These are phyloP conservation scores for Trichechus manatus DNA, from an alignment of 2,113 vertebrate genomes.

Conservation along the genomic window DNA sequence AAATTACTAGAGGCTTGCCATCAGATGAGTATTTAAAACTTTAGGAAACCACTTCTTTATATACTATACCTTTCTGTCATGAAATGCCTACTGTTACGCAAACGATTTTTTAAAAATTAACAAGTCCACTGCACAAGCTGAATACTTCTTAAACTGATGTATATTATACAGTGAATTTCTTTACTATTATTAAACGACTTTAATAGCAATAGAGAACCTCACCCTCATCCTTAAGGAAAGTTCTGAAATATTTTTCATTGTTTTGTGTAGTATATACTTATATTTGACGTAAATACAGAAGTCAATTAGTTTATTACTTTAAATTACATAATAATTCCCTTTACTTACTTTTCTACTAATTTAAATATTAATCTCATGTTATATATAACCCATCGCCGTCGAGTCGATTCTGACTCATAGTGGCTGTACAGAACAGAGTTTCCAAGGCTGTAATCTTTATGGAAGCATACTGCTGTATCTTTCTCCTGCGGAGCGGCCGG, in stretches of 20 bases:
- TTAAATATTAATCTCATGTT: not conserved
- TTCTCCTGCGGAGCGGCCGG: not conserved
- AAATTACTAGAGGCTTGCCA: not conserved
- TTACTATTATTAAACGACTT: slow-evolving; percentile 34
- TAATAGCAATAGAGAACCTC: slow-evolving; percentile 31
- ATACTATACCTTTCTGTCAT: not conserved
- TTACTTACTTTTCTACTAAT: slow-evolving; percentile 24
- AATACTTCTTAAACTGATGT: slow-evolving; percentile 12
- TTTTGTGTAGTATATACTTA: not conserved
- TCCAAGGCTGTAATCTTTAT: not conserved
- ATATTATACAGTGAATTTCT: not conserved
- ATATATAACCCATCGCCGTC: not conserved
- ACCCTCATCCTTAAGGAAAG: not conserved
- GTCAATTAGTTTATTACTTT: not conserved
- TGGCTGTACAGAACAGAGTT: not conserved
- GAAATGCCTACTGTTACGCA: slow-evolving; percentile 36
- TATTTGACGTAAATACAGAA: slow-evolving; percentile 9
- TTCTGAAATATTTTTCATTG: slow-evolving; percentile 45
- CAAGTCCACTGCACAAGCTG: not conserved
- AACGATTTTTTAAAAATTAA: slow-evolving; percentile 54
- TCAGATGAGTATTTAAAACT: slow-evolving; percentile 44
- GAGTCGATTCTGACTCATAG: not conserved
- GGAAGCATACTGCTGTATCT: not conserved
- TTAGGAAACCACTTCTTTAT: slow-evolving; percentile 24
- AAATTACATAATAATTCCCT: slow-evolving; percentile 22